These are phyloP conservation scores for Mesoclemmys tuberculata DNA, from an alignment of 2,113 vertebrate species.

Conservation along the genomic window DNA sequence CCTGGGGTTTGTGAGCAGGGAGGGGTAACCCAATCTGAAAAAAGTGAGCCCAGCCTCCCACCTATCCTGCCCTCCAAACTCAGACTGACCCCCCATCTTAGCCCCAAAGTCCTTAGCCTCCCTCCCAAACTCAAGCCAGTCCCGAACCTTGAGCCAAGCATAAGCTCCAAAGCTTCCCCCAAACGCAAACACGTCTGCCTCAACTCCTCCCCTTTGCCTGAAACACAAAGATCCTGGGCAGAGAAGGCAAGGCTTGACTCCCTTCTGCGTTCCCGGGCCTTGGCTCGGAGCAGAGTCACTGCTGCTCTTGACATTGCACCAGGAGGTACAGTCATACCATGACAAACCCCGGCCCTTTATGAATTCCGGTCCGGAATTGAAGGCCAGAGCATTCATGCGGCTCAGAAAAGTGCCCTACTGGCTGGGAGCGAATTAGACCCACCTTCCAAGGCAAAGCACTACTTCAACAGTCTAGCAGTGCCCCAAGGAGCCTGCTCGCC, in stretches of 20 bases:
- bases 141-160: neutral
- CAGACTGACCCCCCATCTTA: neutral
- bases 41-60: neutral
- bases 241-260: neutral
- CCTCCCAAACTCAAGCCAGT: neutral
- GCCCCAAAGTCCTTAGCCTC: neutral
- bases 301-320: neutral
- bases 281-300: neutral
- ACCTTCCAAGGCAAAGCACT: neutral
- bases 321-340: neutral
- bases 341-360: neutral
- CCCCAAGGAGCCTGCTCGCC: neutral
- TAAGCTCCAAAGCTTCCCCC: neutral
- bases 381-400: neutral
- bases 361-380: neutral
- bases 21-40: neutral
- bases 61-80: neutral
- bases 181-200: neutral
- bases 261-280: too few relatives aligned
- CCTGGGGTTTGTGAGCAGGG: neutral
- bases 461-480: neutral
- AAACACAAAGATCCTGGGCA: neutral
- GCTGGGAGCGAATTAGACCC: too few relatives aligned
- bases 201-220: neutral
- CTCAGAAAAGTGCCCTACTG: neutral